Evolutionary conservation across 2,113 vertebrate species (phyloP).

Genomic region (Cyphomyrus discorhynchus): DNA sequence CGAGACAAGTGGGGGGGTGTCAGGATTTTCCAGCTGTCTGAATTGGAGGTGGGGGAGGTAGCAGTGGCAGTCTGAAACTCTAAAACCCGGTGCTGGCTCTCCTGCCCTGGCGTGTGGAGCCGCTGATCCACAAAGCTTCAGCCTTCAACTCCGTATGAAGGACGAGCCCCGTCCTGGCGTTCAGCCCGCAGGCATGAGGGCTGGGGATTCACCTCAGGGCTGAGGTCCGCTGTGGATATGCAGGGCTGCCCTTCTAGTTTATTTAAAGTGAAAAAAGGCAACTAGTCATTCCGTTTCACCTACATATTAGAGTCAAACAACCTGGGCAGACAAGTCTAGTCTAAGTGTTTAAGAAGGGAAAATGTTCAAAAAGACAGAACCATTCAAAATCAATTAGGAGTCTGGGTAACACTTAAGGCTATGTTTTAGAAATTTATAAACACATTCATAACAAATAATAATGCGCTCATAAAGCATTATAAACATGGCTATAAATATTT

Average conservation of each 20-base stretch:
- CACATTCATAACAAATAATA: no score
- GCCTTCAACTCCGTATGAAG: not conserved
- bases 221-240: not conserved
- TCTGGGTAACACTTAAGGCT: no score
- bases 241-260: not conserved
- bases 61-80: not conserved
- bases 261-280: not conserved
- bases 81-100: not conserved
- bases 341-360: not conserved
- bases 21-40: not conserved
- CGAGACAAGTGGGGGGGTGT: not conserved
- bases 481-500: no score
- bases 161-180: not conserved
- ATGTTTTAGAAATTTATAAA: no score
- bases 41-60: not conserved
- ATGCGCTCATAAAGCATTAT: no score
- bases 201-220: not conserved
- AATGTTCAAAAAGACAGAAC: not conserved
- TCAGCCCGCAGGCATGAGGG: not conserved
- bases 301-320: not conserved
- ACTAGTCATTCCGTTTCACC: not conserved
- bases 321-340: not conserved
- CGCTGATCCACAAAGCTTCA: not conserved
- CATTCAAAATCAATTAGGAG: not conserved
- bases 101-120: not conserved